Percentiles rank a stretch among this genome's conserved stretches.
Conservation (phyloP, 2,888 invertebrate genomes). For the Zelleria hepariella region DNA sequence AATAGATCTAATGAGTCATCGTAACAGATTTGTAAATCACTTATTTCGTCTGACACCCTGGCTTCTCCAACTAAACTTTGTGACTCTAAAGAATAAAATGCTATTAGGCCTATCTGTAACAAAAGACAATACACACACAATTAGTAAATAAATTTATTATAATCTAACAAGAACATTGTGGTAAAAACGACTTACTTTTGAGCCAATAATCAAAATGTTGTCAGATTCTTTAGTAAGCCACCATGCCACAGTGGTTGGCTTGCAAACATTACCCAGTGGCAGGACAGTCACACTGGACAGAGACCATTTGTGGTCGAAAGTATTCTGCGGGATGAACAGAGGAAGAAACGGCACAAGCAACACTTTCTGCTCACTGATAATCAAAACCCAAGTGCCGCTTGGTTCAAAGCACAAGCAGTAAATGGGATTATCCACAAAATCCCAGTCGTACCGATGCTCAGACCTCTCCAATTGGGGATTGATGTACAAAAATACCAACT, state of each 20-base stretch:
- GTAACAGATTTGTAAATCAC: conserved; percentile 77
- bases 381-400: conserved; percentile 82
- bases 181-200: conserved; percentile 54
- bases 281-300: conserved; percentile 60
- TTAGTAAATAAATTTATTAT: not conserved
- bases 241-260: conserved; percentile 78
- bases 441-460: conserved; percentile 60
- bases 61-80: conserved; percentile 78
- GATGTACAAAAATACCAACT: conserved; percentile 53
- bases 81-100: conserved; percentile 80
- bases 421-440: conserved; percentile 65
- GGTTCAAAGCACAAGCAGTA: conserved; percentile 88
- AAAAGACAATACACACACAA: conserved; percentile 10
- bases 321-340: conserved; percentile 51
- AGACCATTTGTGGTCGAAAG: conserved; percentile 64
- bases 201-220: conserved; percentile 79
- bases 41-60: conserved; percentile 75
- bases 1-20: conserved; percentile 77
- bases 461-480: conserved; percentile 46
- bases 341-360: conserved; percentile 65
- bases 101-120: conserved; percentile 70
- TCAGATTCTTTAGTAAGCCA: conserved; percentile 83
- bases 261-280: conserved; percentile 43
- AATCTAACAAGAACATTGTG: not conserved
- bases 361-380: conserved; percentile 69